Evolutionary conservation across 2,797 vertebrate genomes (phyloP).

Genomic region (Ptychobarbus kaznakovi): DNA sequence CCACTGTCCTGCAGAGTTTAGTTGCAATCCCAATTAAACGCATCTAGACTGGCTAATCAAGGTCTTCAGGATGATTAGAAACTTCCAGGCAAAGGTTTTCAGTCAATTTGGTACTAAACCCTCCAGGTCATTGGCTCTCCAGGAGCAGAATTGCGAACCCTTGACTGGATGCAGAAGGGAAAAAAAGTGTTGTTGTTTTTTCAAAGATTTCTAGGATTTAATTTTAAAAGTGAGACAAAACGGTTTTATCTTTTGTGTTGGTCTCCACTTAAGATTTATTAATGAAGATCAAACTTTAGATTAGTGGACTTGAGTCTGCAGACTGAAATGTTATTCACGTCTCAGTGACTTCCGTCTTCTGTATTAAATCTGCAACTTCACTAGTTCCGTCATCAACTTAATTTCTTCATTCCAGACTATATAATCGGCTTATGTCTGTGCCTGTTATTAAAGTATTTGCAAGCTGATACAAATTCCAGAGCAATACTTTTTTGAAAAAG

Average conservation of each 20-base stretch:
- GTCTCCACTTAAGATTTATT: conserved; percentile 28
- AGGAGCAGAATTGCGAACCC: background rate
- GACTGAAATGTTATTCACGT: conserved; percentile 2
- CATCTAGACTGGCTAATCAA: background rate
- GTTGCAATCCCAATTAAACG: background rate
- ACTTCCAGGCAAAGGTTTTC: background rate
- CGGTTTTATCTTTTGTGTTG: background rate
- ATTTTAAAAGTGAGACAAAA: background rate
- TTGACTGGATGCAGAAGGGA: background rate
- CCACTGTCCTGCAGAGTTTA: background rate
- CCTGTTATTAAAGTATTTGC: conserved; percentile 19
- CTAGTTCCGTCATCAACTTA: background rate
- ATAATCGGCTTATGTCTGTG: conserved; percentile 22
- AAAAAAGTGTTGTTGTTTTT: background rate
- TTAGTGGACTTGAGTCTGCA: conserved; percentile 24
- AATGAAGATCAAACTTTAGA: conserved; percentile 28
- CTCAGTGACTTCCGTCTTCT: conserved; percentile 17
- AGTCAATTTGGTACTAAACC: background rate
- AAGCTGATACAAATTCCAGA: conserved; percentile 19
- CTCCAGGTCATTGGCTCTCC: background rate
- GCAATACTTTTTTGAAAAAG: background rate
- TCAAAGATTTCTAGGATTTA: background rate
- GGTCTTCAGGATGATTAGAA: background rate
- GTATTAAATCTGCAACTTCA: conserved; percentile 40
- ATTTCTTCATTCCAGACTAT: conserved; percentile 36